phyloP scores from a whole-genome alignment of 2,888 invertebrate species.

The Cheilosia impressa region DNA sequence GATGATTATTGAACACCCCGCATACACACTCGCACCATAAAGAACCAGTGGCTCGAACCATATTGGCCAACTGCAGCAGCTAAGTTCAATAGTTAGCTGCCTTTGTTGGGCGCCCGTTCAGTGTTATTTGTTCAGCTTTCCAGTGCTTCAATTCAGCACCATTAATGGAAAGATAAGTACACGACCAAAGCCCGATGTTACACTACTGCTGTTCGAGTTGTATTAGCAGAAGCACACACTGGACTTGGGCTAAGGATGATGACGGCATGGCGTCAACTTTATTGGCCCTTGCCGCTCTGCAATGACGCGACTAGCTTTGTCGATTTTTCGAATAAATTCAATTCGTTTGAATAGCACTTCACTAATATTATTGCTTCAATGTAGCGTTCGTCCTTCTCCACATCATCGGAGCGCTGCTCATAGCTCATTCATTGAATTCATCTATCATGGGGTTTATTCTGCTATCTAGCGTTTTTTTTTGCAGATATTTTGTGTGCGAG shows the following conservation, averaged over 20 bases:
- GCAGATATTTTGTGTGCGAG: constrained; percentile 31
- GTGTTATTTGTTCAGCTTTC: constrained; percentile 74
- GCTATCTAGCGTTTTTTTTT: background rate
- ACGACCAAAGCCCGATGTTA: constrained; percentile 59
- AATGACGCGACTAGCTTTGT: constrained; percentile 71
- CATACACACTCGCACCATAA: constrained; percentile 1
- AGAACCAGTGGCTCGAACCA: constrained; percentile 48
- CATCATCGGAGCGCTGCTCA: background rate
- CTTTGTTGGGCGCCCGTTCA: constrained; percentile 43
- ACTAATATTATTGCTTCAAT: constrained; percentile 74
- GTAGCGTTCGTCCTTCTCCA: constrained; percentile 27
- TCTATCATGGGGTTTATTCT: constrained; percentile 27
- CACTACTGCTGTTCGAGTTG: constrained; percentile 17
- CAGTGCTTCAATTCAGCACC: constrained; percentile 68
- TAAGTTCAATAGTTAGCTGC: constrained; percentile 68
- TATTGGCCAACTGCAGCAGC: constrained; percentile 67
- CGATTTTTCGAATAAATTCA: constrained; percentile 74
- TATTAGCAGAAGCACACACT: constrained; percentile 29
- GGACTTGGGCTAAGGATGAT: constrained; percentile 7
- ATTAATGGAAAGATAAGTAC: constrained; percentile 74
- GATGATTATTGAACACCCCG: constrained; percentile 66
- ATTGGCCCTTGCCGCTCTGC: constrained; percentile 50
- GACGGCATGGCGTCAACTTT: constrained; percentile 61
- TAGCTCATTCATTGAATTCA: constrained; percentile 63
- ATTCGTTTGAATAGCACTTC: constrained; percentile 76